These are phyloP conservation scores for Turritopsis dohrnii DNA, from an alignment of 30 jellyfish, hydroid and myxozoan species.

Conservation along the genomic window DNA sequence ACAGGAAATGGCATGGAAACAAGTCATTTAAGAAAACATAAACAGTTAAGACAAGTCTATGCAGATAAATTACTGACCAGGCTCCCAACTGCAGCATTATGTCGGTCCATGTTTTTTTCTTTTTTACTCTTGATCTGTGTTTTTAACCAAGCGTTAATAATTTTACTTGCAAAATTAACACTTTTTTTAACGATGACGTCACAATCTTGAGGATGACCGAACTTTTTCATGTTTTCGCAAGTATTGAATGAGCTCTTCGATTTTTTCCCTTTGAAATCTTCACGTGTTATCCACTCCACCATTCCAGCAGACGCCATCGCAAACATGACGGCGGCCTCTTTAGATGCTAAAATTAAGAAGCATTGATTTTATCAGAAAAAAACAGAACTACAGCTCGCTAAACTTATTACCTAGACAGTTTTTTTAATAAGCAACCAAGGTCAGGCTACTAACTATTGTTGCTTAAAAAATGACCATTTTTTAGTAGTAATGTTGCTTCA, in stretches of 20 bases:
- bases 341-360: constrained; percentile 44
- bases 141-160: constrained; percentile 25
- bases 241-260: neutral
- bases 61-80: constrained; percentile 29
- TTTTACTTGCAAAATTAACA: constrained; percentile 23
- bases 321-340: constrained; percentile 83
- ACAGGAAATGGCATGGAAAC: neutral
- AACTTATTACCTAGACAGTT: too few species aligned
- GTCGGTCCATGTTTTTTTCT: constrained; percentile 82
- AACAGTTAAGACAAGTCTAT: neutral
- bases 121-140: constrained; percentile 41
- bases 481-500: too few species aligned
- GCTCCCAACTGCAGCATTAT: constrained; percentile 76
- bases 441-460: too few species aligned
- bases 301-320: constrained; percentile 98
- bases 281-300: constrained; percentile 58
- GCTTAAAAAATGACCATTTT: too few species aligned
- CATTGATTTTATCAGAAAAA: neutral
- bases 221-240: constrained; percentile 4
- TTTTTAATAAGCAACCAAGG: too few species aligned
- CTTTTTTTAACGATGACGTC: constrained; percentile 63
- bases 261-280: constrained; percentile 46
- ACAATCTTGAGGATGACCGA: constrained; percentile 46
- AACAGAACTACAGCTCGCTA: too few species aligned
- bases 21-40: neutral